A percentile compares a stretch with the other conserved stretches of the same genome.
Conservation (phyloP, 2,888 invertebrate genomes). For the Drosophila diplacantha region DNA sequence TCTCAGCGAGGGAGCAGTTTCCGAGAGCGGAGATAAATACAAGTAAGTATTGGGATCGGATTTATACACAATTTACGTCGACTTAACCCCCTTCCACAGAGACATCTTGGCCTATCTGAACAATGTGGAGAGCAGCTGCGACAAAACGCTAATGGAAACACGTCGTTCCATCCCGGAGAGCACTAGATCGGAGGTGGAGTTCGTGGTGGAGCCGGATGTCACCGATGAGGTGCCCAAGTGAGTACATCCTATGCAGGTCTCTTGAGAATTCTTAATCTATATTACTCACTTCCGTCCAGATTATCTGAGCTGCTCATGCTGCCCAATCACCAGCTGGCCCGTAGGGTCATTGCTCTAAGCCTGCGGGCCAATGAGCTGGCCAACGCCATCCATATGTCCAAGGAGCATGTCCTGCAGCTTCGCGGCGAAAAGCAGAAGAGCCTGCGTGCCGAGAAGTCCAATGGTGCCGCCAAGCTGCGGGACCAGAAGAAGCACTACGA, state of each 20-base stretch:
- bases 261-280: not conserved
- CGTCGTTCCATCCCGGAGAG: constrained; percentile 76
- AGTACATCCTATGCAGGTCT: not conserved
- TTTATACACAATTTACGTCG: not conserved
- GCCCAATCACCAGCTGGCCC: constrained; percentile 77
- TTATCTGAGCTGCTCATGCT: constrained; percentile 77
- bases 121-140: constrained; percentile 77
- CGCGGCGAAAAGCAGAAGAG: constrained; percentile 77
- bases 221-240: constrained; percentile 78
- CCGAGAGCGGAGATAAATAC: constrained; percentile 71
- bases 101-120: constrained; percentile 77
- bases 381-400: constrained; percentile 77
- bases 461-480: constrained; percentile 78
- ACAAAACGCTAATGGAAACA: constrained; percentile 76
- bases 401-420: constrained; percentile 76
- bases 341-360: constrained; percentile 75
- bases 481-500: constrained; percentile 86
- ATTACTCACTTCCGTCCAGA: constrained; percentile 43
- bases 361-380: constrained; percentile 77
- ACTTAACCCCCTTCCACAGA: constrained; percentile 55
- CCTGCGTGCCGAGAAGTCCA: constrained; percentile 76
- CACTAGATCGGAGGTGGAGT: constrained; percentile 76
- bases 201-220: constrained; percentile 77
- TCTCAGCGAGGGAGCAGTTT: constrained; percentile 44
- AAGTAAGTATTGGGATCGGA: constrained; percentile 56